These are phyloP conservation scores for Valencia hispanica DNA, from an alignment of 2,797 vertebrate species.

Conservation along the genomic window DNA sequence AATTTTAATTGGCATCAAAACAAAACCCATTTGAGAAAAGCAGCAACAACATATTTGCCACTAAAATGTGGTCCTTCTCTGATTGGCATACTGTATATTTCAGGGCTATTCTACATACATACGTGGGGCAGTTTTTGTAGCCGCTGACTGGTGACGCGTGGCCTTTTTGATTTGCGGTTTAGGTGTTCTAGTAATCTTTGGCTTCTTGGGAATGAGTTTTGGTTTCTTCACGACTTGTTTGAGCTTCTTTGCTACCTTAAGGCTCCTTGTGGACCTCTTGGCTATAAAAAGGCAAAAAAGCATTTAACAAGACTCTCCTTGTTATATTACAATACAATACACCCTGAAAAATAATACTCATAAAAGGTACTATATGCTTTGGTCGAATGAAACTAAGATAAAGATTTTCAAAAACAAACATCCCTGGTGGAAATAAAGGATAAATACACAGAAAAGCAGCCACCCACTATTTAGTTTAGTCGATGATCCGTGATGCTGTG, in stretches of 20 bases:
- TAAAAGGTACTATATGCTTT: too few species aligned
- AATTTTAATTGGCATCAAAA: background rate
- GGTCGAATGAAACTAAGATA: background rate
- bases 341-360: background rate
- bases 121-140: constrained; percentile 51
- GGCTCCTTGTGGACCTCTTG: constrained; percentile 51
- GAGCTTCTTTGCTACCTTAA: constrained; percentile 50
- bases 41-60: constrained; percentile 25
- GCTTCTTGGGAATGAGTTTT: constrained; percentile 45
- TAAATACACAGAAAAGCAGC: background rate
- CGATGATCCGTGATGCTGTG: background rate
- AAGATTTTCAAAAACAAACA: background rate
- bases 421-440: background rate
- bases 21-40: constrained; percentile 10
- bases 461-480: background rate
- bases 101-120: constrained; percentile 53
- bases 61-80: constrained; percentile 10
- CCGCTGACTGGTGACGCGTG: constrained; percentile 11
- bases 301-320: constrained; percentile 9
- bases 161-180: constrained; percentile 39
- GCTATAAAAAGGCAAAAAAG: constrained; percentile 51
- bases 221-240: constrained; percentile 54
- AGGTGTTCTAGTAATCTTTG: constrained; percentile 43
- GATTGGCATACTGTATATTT: constrained; percentile 55
- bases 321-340: background rate